Percentiles rank a stretch among this genome's conserved stretches.
phyloP scores from a whole-genome alignment of 2,888 invertebrate genomes.

The Orchesellides sinensis region DNA sequence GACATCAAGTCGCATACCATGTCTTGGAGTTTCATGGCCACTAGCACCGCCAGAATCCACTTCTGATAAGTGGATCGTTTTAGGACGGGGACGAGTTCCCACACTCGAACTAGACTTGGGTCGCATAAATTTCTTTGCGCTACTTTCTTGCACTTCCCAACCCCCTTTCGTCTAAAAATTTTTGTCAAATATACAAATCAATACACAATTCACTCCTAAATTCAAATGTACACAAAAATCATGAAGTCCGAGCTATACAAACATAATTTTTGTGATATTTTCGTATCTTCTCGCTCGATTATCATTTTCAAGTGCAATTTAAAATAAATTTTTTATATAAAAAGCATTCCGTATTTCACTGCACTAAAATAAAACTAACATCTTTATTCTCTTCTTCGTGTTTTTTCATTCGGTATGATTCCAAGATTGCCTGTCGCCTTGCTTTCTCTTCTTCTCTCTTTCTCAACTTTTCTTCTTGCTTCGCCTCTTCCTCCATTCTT shows the following conservation, averaged over 20 bases:
- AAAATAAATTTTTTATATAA: background rate
- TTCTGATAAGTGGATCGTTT: constrained; percentile 85
- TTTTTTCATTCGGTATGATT: constrained; percentile 95
- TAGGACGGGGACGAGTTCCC: constrained; percentile 85
- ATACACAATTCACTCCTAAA: background rate
- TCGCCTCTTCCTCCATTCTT: constrained; percentile 83
- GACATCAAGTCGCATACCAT: constrained; percentile 23
- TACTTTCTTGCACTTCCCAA: constrained; percentile 74
- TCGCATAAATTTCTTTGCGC: constrained; percentile 78
- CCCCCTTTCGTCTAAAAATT: constrained; percentile 68
- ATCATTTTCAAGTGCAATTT: constrained; percentile 18
- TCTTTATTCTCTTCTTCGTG: constrained; percentile 73
- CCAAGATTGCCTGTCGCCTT: constrained; percentile 91
- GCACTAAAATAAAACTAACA: constrained; percentile 60
- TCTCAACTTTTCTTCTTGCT: constrained; percentile 83
- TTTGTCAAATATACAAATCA: background rate
- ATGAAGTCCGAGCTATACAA: constrained; percentile 21
- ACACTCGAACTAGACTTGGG: constrained; percentile 80
- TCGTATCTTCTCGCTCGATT: background rate
- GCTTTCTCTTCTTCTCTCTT: constrained; percentile 89
- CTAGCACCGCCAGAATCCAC: constrained; percentile 87
- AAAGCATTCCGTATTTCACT: constrained; percentile 23
- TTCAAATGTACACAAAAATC: background rate
- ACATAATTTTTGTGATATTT: background rate
- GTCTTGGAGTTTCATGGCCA: constrained; percentile 79